These are phyloP conservation scores for Cyprinodon variegatus DNA, from an alignment of 2,113 vertebrate species.

Conservation along the genomic window DNA sequence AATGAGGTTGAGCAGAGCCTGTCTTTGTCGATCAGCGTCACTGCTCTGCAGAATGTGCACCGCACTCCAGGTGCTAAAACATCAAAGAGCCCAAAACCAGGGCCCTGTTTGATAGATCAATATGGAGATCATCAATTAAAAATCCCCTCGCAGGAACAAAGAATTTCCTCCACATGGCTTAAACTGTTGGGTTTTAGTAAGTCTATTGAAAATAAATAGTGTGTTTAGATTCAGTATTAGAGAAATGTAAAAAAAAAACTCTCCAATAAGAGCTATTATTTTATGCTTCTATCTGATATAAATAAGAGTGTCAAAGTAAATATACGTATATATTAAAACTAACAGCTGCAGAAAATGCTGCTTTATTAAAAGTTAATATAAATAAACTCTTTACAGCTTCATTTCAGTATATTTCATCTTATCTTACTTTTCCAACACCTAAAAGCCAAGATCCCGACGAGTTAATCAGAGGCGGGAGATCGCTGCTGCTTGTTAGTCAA, in stretches of 20 bases:
- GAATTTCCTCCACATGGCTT: constrained; percentile 17
- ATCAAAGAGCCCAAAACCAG: constrained; percentile 60
- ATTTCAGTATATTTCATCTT: constrained; percentile 4
- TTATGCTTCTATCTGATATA: neutral
- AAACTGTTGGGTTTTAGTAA: neutral
- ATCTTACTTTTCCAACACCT: constrained; percentile 14
- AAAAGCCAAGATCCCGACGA: constrained; percentile 26
- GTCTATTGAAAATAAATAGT: constrained; percentile 11
- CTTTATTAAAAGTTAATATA: neutral
- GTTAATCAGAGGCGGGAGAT: constrained; percentile 26
- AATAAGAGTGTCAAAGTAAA: neutral
- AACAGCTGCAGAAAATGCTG: neutral
- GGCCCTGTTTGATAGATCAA: constrained; percentile 61
- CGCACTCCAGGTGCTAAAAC: constrained; percentile 31
- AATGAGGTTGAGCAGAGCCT: constrained; percentile 58
- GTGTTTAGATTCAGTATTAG: constrained; percentile 2
- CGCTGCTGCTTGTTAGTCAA: constrained; percentile 1
- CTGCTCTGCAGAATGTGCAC: constrained; percentile 39
- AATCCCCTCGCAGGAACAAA: constrained; percentile 48
- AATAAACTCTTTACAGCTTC: neutral
- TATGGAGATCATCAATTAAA: constrained; percentile 69
- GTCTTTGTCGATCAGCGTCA: constrained; percentile 51
- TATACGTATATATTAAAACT: neutral
- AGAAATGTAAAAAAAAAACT: neutral
- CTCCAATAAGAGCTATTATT: neutral